Evolutionary conservation across 37 sponge, comb jelly and placozoan genomes (phyloP), one percentile per base, ranked within the genome.

Genomic region (Chondrilla cf. caribensis): DNA sequence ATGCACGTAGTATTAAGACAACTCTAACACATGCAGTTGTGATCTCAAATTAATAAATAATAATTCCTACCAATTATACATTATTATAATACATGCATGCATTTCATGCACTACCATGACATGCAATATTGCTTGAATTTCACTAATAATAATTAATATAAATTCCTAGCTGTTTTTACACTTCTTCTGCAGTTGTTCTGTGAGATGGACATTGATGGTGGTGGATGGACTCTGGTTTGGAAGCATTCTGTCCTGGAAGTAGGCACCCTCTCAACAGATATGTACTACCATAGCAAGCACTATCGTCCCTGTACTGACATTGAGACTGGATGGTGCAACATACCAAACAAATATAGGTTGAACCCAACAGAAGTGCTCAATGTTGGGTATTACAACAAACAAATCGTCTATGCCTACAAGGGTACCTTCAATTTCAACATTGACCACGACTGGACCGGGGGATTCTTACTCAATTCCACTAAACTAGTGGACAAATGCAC

Each of bases 141-240:
- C n/a, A n/a, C n/a, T n/a, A n/a, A n/a, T n/a, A n/a, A n/a, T n/a
- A n/a, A n/a, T n/a, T n/a, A n/a, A n/a, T n/a, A n/a, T n/a, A n/a
- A n/a, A n/a, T n/a, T n/a, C n/a, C n/a, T n/a, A n/a, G n/a, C n/a
- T n/a, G n/a, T n/a, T 47, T 6, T 47, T 47, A 47, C 51, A 47
- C 11, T 14, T 11, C 51, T 11, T 47, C 6, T 29, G 6, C 11
- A 47, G 51, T 11, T 47, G 11, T 47, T 47, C 51, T 47, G 51
- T 47, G 51, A 47, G 11, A 47, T 47, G 51, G 6, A 6, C 11
- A 47, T 47, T 47, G 51, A 62, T 62, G 64, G 64, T 62, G 64
- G 64, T 29, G 64, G 64, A 62, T 62, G 64, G 64, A 19, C 29
- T 62, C 25, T 62, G 18, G 64, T 62, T 29, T 62, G 64, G 64